Evolutionary conservation across 2,797 vertebrate species (phyloP).

Genomic region (Platyrinchus mystaceus): DNA sequence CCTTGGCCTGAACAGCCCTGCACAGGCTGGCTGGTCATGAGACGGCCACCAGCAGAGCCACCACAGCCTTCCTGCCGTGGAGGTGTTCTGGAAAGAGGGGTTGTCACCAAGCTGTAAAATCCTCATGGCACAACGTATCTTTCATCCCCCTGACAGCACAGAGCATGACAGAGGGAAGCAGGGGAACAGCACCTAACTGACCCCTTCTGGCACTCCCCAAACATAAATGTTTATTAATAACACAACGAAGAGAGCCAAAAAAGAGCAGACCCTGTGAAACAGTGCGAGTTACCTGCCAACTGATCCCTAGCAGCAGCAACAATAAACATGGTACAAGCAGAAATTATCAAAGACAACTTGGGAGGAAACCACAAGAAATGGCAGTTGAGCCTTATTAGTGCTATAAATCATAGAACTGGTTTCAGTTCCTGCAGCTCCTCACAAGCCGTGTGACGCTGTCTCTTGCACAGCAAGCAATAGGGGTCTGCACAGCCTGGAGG

Average conservation of each 20-base stretch:
- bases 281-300: conserved; percentile 25
- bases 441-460: conserved; percentile 15
- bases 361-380: conserved; percentile 72
- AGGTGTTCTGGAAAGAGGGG: neutral
- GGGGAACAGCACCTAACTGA: neutral
- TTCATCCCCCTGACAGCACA: neutral
- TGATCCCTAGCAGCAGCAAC: conserved; percentile 22
- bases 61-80: neutral
- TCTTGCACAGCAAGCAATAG: conserved; percentile 46
- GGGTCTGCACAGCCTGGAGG: conserved; percentile 57
- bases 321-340: conserved; percentile 27
- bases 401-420: conserved; percentile 73
- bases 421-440: conserved; percentile 62
- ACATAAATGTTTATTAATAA: neutral
- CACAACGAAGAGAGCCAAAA: neutral
- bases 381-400: conserved; percentile 74
- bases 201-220: neutral
- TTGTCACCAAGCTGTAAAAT: neutral
- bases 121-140: fast-evolving
- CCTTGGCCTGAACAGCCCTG: neutral
- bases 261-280: neutral
- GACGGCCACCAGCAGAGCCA: neutral
- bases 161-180: neutral
- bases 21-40: neutral
- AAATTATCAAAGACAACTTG: conserved; percentile 63